phyloP scores from a whole-genome alignment of 2,113 vertebrate genomes.

The Neomonachus schauinslandi region DNA sequence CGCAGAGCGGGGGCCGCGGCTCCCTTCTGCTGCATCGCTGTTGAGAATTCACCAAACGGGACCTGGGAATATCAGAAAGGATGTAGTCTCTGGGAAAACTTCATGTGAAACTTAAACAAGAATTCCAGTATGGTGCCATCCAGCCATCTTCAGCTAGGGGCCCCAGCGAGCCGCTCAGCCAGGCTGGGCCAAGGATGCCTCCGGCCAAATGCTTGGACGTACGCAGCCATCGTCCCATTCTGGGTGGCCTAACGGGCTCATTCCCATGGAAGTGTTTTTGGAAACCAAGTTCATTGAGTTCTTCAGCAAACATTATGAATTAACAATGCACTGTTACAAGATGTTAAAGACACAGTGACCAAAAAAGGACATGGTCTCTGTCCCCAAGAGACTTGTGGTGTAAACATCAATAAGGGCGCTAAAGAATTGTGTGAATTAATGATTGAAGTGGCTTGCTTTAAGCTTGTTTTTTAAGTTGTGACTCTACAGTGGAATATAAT shows the following conservation, averaged over 20 bases:
- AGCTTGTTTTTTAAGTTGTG: not conserved
- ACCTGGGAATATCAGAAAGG: not conserved
- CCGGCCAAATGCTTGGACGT: not conserved
- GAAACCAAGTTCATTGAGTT: not conserved
- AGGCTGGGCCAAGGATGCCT: accelerated
- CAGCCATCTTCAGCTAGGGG: too few species aligned
- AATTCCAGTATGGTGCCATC: not conserved
- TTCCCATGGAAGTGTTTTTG: not conserved
- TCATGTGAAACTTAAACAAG: not conserved
- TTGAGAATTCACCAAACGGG: not conserved
- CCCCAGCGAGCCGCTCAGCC: not conserved
- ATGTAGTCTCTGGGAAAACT: too few species aligned
- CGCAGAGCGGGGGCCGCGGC: accelerated
- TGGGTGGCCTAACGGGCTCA: accelerated
- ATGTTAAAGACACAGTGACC: not conserved
- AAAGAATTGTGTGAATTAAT: not conserved
- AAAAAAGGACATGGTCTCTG: not conserved
- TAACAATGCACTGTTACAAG: not conserved
- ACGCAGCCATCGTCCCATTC: accelerated
- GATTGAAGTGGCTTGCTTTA: not conserved
- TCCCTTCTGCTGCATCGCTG: not conserved
- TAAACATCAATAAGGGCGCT: not conserved
- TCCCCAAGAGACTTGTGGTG: not conserved
- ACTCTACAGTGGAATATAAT: not conserved
- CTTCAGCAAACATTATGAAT: not conserved